Evolutionary conservation across 1,140 invertebrate genomes (phyloP).

Genomic region (Triops cancriformis): DNA sequence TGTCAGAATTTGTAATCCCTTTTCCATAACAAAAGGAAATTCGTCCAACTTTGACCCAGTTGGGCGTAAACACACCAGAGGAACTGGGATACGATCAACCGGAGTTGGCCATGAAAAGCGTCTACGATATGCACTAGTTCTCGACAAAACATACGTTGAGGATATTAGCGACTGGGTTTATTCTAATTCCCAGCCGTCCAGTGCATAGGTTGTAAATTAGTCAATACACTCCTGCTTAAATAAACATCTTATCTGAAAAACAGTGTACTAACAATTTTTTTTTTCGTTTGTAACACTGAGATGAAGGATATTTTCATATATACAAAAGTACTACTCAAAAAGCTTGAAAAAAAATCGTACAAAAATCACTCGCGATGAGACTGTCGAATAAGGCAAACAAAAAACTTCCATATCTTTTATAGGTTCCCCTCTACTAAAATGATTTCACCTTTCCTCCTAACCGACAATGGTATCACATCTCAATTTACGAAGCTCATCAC

Average conservation of each 20-base stretch:
- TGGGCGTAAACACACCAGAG: conserved; percentile 89
- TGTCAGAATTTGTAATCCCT: neutral
- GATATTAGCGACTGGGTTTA: neutral
- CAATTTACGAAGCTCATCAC: neutral
- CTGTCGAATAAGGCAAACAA: too few species aligned
- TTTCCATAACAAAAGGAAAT: conserved; percentile 60
- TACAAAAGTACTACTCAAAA: too few species aligned
- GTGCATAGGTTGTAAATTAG: conserved; percentile 10
- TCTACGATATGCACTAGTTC: conserved; percentile 54
- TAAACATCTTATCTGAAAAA: neutral
- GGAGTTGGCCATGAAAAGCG: conserved; percentile 71
- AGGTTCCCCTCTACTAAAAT: too few species aligned
- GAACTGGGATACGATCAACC: conserved; percentile 96
- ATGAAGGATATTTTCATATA: too few species aligned
- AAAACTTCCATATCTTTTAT: too few species aligned
- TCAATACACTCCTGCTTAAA: neutral
- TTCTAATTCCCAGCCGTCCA: neutral
- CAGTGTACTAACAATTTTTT: neutral
- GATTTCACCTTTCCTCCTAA: too few species aligned
- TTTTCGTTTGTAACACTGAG: too few species aligned
- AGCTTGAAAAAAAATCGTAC: too few species aligned
- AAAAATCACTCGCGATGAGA: too few species aligned
- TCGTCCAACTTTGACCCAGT: conserved; percentile 78
- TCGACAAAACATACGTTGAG: neutral
- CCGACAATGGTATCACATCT: neutral